Base-by-base conservation (phyloP, 37 sponge, comb jelly and placozoan species). In the Cliona cf. orientalis region DNA sequence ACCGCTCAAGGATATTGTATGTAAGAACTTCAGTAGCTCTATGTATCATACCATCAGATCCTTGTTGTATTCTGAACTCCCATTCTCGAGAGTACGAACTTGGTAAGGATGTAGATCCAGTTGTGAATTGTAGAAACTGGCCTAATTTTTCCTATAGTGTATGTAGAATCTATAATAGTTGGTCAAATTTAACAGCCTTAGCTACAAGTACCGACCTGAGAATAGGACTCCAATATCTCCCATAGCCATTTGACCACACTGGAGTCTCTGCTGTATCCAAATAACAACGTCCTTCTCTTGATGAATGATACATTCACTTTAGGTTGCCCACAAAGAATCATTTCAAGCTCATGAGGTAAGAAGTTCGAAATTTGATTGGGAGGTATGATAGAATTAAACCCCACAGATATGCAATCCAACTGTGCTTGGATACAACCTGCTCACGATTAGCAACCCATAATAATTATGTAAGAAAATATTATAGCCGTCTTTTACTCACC, bases 401-500 rank as follows among this genome's bases (percentile, higher is more conserved):
- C 92, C 2, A 55, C 23, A 53, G 46, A 53, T 64, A 91, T 53
- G 36, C 45, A 26, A 38, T 33, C 28, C 32, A 91, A 69, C 69
- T 86, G 92, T 17, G 60, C 40, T 32, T 63, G 44, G 9, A 91
- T 66, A n/a, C 82, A 91, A 6, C 83, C 92, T 91, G 69, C 1
- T 49, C 32, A 26, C 5, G 7, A n/a, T 61, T 7, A n/a, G 6
- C 23, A 7, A n/a, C 6, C 6, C 6, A 61, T 61, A 22, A 14
- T 25, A 25, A n/a, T n/a, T 14, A n/a, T 61, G 26, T 61, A 7
- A n/a, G n/a, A n/a, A n/a, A 14, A 9, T 61, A 61, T 61, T n/a
- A 37, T 7, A 37, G 37, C 11, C 22, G 38, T 67, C 69, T 11
- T 12, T 35, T 29, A 57, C 41, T 38, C 19, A 92, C 92, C 89